A percentile compares a stretch with the other conserved stretches of the same genome.
Evolutionary conservation across 2,113 vertebrate genomes (phyloP).

Genomic region (Camelus bactrianus): DNA sequence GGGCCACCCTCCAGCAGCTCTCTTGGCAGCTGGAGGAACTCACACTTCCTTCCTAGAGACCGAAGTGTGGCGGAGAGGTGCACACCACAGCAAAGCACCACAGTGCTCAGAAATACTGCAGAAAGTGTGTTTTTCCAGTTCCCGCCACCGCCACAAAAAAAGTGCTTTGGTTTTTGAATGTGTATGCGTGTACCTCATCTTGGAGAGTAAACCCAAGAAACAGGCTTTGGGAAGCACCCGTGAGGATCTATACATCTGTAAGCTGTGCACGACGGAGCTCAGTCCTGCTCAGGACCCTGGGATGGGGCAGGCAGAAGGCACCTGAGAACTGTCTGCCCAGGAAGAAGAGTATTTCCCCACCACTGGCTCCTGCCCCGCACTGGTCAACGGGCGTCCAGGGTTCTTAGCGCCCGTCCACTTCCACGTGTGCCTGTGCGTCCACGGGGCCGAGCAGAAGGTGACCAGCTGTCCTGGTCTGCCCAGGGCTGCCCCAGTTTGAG

Average conservation of each 20-base stretch:
- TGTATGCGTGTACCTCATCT: background rate
- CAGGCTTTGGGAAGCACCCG: background rate
- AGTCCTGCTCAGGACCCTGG: fast-evolving
- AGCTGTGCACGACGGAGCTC: background rate
- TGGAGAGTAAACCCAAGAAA: background rate
- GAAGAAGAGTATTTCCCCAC: background rate
- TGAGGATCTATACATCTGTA: no score
- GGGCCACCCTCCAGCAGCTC: fast-evolving
- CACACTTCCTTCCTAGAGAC: background rate
- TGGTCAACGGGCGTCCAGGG: no score
- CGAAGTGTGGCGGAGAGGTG: fast-evolving
- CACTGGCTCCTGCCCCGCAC: background rate
- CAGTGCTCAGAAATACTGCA: background rate
- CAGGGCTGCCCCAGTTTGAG: background rate
- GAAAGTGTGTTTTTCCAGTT: background rate
- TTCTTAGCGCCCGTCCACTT: background rate
- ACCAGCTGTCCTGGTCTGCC: background rate
- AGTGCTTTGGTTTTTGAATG: background rate
- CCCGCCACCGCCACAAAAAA: background rate
- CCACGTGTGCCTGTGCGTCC: background rate
- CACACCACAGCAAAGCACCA: fast-evolving
- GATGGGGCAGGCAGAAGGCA: background rate
- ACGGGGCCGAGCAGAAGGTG: background rate
- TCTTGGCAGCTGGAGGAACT: background rate
- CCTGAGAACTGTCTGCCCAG: background rate